These are phyloP conservation scores for Zoanthus sociatus DNA, from an alignment of 92 coral and sea anemone genomes.

Conservation along the genomic window DNA sequence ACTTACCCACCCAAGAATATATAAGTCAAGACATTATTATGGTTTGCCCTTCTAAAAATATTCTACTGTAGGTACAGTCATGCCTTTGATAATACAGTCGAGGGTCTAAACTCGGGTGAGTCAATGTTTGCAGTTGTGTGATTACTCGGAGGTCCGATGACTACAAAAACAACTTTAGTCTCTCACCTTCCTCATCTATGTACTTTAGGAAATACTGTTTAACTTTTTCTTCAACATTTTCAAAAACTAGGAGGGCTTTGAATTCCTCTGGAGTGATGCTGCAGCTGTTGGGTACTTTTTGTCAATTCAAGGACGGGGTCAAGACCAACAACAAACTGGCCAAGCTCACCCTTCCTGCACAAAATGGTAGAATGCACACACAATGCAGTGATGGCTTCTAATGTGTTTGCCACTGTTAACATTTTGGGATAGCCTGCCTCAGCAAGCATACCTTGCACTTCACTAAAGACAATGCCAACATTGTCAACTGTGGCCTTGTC, in stretches of 20 bases:
- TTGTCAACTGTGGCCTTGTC: slow-evolving; percentile 44
- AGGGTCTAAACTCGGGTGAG: background rate
- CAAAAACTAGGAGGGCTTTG: too few relatives aligned
- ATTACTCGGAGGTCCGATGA: background rate
- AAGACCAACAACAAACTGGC: slow-evolving; percentile 49
- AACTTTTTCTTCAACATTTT: too few relatives aligned
- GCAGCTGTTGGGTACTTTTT: background rate
- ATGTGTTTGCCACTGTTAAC: slow-evolving; percentile 41
- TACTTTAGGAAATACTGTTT: too few relatives aligned
- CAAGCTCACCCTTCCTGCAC: slow-evolving; percentile 54
- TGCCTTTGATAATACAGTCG: too few relatives aligned
- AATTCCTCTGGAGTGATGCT: background rate
- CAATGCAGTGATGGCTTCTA: slow-evolving; percentile 56
- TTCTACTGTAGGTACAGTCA: too few relatives aligned
- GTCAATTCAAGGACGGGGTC: background rate
- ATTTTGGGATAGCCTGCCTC: slow-evolving; percentile 57
- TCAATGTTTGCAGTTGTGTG: background rate
- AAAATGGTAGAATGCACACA: slow-evolving; percentile 55
- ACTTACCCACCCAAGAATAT: too few relatives aligned
- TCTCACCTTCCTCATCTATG: too few relatives aligned
- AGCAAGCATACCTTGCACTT: slow-evolving; percentile 51
- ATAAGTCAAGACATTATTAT: too few relatives aligned
- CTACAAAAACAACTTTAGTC: too few relatives aligned
- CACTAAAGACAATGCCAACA: slow-evolving; percentile 39
- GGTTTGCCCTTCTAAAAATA: too few relatives aligned